Conservation (phyloP, 2,113 vertebrate genomes). For the Hemichromis elongatus region DNA sequence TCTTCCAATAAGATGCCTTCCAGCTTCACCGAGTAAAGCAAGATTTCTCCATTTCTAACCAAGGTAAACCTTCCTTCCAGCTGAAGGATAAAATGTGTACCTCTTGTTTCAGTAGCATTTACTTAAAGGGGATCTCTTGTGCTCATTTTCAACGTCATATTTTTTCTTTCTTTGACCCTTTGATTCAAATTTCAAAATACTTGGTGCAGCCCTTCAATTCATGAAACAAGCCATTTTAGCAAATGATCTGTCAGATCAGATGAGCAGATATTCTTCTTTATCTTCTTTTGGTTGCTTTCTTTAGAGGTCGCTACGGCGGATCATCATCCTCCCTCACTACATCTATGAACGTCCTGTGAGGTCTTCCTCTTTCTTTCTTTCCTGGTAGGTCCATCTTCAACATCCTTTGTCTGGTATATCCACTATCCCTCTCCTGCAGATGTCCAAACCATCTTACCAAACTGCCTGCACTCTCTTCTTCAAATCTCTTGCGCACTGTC, state of each 20-base stretch:
- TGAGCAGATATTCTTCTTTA: neutral
- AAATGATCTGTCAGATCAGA: neutral
- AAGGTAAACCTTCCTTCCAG: neutral
- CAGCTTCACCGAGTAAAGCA: neutral
- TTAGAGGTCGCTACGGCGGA: neutral
- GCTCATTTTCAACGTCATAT: neutral
- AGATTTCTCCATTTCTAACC: neutral
- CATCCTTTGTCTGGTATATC: neutral
- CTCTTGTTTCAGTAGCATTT: neutral
- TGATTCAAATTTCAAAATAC: neutral
- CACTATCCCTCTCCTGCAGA: neutral
- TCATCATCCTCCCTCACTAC: too few relatives aligned
- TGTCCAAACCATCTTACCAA: neutral
- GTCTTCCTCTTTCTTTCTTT: neutral
- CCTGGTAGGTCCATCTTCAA: neutral
- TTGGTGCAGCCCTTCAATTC: neutral
- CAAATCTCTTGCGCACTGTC: neutral
- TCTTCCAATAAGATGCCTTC: neutral
- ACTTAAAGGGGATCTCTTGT: rapidly evolving
- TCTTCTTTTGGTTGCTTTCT: neutral
- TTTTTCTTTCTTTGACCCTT: neutral
- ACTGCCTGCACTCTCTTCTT: rapidly evolving
- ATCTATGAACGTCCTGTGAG: neutral
- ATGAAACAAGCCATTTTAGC: neutral
- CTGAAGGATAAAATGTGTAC: neutral